Base-by-base conservation (phyloP, 2,888 invertebrate species). In the Ennomos quercinarius region DNA sequence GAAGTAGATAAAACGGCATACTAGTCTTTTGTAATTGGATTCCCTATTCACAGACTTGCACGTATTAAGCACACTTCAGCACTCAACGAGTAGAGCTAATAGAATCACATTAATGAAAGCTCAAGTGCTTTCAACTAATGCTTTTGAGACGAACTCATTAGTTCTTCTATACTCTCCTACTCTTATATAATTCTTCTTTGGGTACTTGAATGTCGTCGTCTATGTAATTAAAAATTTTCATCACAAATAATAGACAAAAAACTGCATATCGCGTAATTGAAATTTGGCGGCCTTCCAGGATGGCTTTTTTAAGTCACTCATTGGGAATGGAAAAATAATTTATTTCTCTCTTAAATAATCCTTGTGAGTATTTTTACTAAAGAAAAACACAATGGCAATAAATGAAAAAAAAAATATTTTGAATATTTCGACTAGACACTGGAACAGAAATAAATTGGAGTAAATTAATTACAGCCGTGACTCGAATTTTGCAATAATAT, bases 221-320 rank as follows among this genome's bases (percentile, higher is more conserved):
- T 50, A 12, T 6, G n/a, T 13, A 63, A 65, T 64, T 66, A 51
- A 61, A 17, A 61, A 60, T 52, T 38, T 43, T 43, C 47, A 46
- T 46, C 44, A 55, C 54, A 44, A 64, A 59, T 58, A 45, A 37
- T 41, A 54, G 57, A 41, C 50, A 69, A 69, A 69, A 72, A 66
- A 60, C 50, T 58, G 64, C 61, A 59, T 42, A 67, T 66, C 61
- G 52, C 64, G 65, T 76, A 71, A 73, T 75, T 75, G 68, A 61
- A 65, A 67, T 68, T 74, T 78, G 78, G 76, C 53, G 37, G 43
- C 3, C 9, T 36, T 51, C 64, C 64, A 64, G 41, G 40, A 47
- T 34, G 45, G 13, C 12, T 39, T 52, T 53, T 46, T 51, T 38
- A 35, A 35, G 12, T 46, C 35, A 38, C 27, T 40, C 17, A 51